A percentile compares a stretch with the other conserved stretches of the same genome.
These are phyloP conservation scores for Epistrophella euchroma DNA, from an alignment of 2,888 invertebrate genomes.

Conservation along the genomic window DNA sequence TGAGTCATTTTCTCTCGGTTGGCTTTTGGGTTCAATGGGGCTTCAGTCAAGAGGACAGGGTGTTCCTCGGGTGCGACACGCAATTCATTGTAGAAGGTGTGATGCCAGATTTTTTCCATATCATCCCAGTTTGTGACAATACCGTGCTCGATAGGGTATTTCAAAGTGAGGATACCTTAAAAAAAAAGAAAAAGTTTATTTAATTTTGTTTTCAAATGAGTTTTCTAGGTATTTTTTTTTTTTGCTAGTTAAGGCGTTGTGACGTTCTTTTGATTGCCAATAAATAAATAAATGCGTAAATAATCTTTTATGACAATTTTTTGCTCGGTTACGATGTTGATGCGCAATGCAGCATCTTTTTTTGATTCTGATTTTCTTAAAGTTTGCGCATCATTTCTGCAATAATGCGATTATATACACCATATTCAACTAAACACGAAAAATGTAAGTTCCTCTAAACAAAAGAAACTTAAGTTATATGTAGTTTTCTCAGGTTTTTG, in stretches of 20 bases:
- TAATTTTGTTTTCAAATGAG: neutral
- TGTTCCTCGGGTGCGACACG: constrained; percentile 97
- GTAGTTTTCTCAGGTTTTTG: too few relatives aligned
- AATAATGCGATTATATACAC: too few relatives aligned
- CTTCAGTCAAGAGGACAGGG: constrained; percentile 94
- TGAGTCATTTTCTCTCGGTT: constrained; percentile 96
- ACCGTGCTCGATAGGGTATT: constrained; percentile 98
- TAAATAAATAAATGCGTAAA: too few relatives aligned
- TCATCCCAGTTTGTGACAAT: constrained; percentile 99
- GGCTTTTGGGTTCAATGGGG: constrained; percentile 94
- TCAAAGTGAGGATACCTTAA: constrained; percentile 94
- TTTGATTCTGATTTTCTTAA: too few relatives aligned
- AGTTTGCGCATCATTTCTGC: too few relatives aligned
- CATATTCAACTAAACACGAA: too few relatives aligned
- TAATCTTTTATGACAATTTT: too few relatives aligned
- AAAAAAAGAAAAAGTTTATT: neutral
- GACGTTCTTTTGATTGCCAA: neutral
- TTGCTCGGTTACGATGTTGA: too few relatives aligned
- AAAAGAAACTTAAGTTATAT: too few relatives aligned
- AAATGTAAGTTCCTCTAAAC: too few relatives aligned
- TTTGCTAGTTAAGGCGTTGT: neutral
- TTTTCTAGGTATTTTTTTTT: neutral
- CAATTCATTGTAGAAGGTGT: constrained; percentile 99
- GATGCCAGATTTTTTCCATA: constrained; percentile 99
- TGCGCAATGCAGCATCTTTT: too few relatives aligned